Evolutionary conservation across 2,113 vertebrate species (phyloP), one percentile per base, ranked within the genome.

Genomic region (Geococcyx californianus): DNA sequence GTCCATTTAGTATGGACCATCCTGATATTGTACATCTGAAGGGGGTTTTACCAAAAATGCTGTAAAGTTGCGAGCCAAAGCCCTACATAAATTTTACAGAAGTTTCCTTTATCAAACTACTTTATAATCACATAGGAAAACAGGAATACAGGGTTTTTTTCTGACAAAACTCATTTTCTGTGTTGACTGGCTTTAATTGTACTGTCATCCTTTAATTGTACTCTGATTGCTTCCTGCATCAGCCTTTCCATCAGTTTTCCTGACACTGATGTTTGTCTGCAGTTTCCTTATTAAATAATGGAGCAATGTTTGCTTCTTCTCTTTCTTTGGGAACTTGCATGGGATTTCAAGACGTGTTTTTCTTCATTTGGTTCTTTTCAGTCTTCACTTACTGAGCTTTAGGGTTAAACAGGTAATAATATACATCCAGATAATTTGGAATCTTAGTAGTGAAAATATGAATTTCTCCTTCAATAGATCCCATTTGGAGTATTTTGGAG

Each of bases 221-320:
- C 79, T 26, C 79, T 93, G 93, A 96, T 95, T 94, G 84, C 83
- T 95, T 97, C 95, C 94, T 94, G 92, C 90, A 81, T 72, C 79
- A 94, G 82, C 72, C 72, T 96, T 88, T 93, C 83, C 90, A 96
- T 96, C 90, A 90, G 64, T 97, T 96, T 95, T 94, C 70, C 84
- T 93, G 94, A 94, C 63, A 38, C 38, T 95, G 87, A 94, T 96
- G 90, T 86, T 75, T 90, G 67, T 63, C 85, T 93, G 90, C 52
- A 88, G 74, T 95, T 96, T 96, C 90, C 94, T 96, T 95, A 97
- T 96, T 96, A 91, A 94, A 87, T 96, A 92, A 95, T 77, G 40
- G 68, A 93, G 77, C 85, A 91, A 72, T 67, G 82, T 60, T 95
- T 62, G 47, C 63, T 85, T 87, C 34, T 95, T 42, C 33, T 92